Evolutionary conservation across 2,797 vertebrate genomes (phyloP).

Genomic region (Pteropus rufus): DNA sequence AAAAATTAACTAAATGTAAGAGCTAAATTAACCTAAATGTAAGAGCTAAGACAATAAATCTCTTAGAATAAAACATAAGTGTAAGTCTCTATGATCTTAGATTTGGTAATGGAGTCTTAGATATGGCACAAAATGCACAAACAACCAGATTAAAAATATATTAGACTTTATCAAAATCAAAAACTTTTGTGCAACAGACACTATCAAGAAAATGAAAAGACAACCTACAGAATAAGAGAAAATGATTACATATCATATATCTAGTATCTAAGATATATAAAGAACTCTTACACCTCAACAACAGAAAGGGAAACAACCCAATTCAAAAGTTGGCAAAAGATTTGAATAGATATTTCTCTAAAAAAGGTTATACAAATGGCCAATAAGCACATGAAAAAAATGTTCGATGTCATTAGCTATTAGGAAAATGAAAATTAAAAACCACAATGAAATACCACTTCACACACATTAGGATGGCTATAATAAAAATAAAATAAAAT

Average conservation of each 20-base stretch:
- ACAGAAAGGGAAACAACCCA: neutral
- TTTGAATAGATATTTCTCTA: neutral
- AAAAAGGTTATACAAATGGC: neutral
- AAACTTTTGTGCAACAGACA: neutral
- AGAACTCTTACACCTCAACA: neutral
- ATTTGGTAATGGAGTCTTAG: neutral
- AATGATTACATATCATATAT: neutral
- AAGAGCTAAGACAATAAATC: neutral
- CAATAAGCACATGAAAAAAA: neutral
- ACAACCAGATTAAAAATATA: neutral
- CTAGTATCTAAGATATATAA: neutral
- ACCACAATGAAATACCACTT: neutral
- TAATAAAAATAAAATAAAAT: neutral
- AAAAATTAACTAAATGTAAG: neutral
- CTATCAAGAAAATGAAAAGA: neutral
- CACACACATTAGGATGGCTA: neutral
- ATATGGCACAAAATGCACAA: neutral
- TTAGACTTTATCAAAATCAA: neutral
- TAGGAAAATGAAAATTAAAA: neutral
- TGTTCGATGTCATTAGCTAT: neutral
- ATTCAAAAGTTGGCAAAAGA: neutral
- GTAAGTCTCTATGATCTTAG: neutral
- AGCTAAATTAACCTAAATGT: neutral
- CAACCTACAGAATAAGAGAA: neutral
- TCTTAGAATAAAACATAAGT: neutral